phyloP scores from a whole-genome alignment of 1,140 invertebrate genomes.

The Polypedilum pembai region DNA sequence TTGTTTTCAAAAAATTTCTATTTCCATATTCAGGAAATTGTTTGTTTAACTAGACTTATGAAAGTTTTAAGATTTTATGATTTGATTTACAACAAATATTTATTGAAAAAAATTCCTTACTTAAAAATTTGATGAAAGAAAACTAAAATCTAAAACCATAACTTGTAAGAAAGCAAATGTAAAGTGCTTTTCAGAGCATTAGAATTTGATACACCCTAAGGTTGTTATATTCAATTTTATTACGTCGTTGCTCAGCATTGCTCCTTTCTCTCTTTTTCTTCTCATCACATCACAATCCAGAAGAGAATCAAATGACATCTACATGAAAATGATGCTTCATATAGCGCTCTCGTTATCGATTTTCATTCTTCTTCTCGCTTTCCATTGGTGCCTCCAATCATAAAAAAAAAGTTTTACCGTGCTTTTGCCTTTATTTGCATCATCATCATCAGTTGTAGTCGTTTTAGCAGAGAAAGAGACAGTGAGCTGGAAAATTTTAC shows the following conservation, averaged over 20 bases:
- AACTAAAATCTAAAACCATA: too few species aligned
- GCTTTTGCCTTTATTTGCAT: slow-evolving; percentile 17
- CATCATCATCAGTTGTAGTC: background rate
- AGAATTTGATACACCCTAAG: slow-evolving; percentile 17
- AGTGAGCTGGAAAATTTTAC: slow-evolving; percentile 17
- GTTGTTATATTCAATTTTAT: slow-evolving; percentile 14
- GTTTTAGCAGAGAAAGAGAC: background rate
- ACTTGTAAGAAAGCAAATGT: background rate
- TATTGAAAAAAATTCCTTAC: too few species aligned
- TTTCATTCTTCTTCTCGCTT: background rate
- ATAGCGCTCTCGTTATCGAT: slow-evolving; percentile 22
- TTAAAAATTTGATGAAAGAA: too few species aligned
- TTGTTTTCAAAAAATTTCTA: too few species aligned
- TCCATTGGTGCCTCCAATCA: slow-evolving; percentile 20
- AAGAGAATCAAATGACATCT: slow-evolving; percentile 25
- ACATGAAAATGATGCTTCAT: slow-evolving; percentile 3
- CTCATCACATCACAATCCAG: background rate
- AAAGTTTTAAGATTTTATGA: too few species aligned
- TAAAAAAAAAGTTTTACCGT: background rate
- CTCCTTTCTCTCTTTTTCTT: background rate
- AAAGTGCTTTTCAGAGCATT: background rate
- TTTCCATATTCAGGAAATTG: too few species aligned
- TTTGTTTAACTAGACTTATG: too few species aligned
- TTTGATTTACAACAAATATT: too few species aligned
- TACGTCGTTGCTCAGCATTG: slow-evolving; percentile 2